These are phyloP conservation scores for Merodon equestris DNA, from an alignment of 2,888 invertebrate genomes.

Conservation along the genomic window DNA sequence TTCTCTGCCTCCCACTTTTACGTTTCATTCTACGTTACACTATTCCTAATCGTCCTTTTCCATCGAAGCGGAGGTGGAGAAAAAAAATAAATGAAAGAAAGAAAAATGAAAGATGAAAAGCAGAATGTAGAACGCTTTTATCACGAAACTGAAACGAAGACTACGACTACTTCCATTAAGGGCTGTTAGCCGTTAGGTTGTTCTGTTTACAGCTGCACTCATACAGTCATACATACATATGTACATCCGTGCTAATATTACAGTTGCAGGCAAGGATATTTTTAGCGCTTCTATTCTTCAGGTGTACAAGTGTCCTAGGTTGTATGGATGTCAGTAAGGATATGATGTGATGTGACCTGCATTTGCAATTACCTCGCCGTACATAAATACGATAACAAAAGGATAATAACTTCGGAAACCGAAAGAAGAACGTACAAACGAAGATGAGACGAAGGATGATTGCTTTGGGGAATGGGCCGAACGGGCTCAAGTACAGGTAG, in stretches of 20 bases:
- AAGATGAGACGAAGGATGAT: conserved; percentile 7
- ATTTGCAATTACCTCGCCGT: conserved; percentile 51
- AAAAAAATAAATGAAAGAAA: conserved; percentile 2
- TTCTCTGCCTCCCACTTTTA: background rate
- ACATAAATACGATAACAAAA: conserved; percentile 55
- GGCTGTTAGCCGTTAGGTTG: conserved; percentile 55
- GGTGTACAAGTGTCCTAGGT: background rate
- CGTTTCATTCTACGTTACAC: background rate
- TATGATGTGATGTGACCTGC: conserved; percentile 51
- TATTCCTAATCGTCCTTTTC: conserved; percentile 29
- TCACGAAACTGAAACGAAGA: conserved; percentile 27
- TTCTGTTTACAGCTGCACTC: conserved; percentile 21
- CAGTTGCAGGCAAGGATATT: conserved; percentile 56
- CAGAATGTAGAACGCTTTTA: conserved; percentile 8
- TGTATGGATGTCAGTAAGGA: background rate
- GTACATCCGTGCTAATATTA: conserved; percentile 24
- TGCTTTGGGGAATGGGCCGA: background rate
- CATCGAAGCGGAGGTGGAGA: conserved; percentile 6
- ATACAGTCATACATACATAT: background rate
- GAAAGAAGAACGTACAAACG: conserved; percentile 27
- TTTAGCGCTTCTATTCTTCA: conserved; percentile 36
- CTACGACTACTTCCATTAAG: conserved; percentile 56
- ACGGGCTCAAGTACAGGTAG: too few species aligned
- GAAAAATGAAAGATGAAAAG: too few species aligned
- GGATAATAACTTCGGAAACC: conserved; percentile 45